Base-by-base conservation (phyloP, 2,888 invertebrate species). In the Asteroscopus sphinx region DNA sequence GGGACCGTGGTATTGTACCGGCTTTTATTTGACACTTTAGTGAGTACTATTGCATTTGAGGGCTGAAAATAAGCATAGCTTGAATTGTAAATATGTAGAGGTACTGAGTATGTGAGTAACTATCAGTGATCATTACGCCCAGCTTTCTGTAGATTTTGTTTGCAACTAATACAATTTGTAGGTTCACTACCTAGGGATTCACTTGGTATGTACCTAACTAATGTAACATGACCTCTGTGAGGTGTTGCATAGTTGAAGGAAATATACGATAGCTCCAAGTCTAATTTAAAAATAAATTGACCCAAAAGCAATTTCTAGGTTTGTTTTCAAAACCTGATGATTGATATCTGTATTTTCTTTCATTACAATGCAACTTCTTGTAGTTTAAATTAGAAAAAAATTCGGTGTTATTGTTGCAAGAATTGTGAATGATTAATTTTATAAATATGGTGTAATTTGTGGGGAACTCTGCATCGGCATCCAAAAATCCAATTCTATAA, bases 11-110 rank as follows among this genome's bases (percentile, higher is more conserved):
- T 32, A 21, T 9, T 40, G 7, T 53, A 36, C 67, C 68, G 63
- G 73, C 61, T 68, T 72, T 30, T 48, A 49, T 25, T 69, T 64
- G 64, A 48, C 66, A 56, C 25, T 45, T 47, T 15, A 3, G 16
- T 11, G 11, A 35, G 1, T 35, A n/a, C 41, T 3, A 26, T 3
- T 30, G 17, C 26, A 64, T 16, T 8, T 4, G 8, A 46, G 17
- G 12, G 7, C 6, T 28, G 21, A 32, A 5, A n/a, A 55, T n/a
- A 7, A 2, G n/a, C 13, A 6, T 12, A 15, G 15, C 12, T 47
- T 35, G n/a, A 6, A 55, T 35, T 33, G 8, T 28, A 40, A 61
- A 41, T 25, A 25, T 33, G 1, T 35, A 40, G 28, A 8, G 5
- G 9, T 32, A 15, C 5, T 35, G 11, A 28, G 7, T 11, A 2